Evolutionary conservation across 2,888 invertebrate genomes (phyloP).

Genomic region (Apamea monoglypha): DNA sequence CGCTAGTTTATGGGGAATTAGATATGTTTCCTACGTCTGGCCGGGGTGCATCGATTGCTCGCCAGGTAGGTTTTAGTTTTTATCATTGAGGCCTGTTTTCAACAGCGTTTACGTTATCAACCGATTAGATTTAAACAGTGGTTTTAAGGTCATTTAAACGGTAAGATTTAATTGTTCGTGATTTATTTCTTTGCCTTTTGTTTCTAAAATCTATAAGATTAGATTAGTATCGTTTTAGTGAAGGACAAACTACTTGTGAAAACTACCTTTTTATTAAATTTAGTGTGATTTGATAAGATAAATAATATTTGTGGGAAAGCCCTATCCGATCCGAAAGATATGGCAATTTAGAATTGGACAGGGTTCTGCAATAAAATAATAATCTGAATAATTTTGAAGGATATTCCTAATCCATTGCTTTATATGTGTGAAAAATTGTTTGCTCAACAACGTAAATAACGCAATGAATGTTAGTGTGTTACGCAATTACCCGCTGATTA

Average conservation of each 20-base stretch:
- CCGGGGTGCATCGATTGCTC: conserved; percentile 44
- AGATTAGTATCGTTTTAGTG: neutral
- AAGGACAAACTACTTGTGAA: neutral
- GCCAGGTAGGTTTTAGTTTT: conserved; percentile 39
- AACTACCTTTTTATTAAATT: no score
- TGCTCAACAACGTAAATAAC: no score
- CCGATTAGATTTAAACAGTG: neutral
- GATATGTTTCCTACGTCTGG: conserved; percentile 55
- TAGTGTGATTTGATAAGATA: no score
- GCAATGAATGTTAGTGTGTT: no score
- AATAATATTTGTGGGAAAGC: no score
- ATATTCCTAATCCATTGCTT: no score
- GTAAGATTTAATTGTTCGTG: neutral
- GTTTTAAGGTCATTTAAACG: neutral
- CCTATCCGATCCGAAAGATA: no score
- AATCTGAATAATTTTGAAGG: no score
- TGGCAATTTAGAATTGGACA: no score
- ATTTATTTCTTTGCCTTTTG: neutral
- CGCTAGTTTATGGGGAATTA: conserved; percentile 61
- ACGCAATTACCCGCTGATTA: no score
- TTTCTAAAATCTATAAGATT: neutral
- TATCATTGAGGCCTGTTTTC: neutral
- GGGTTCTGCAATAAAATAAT: no score
- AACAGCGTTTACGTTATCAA: conserved; percentile 4
- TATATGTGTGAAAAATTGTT: no score